These are phyloP conservation scores for Drosophila acutilabella DNA, from an alignment of 2,888 invertebrate species.

Conservation along the genomic window DNA sequence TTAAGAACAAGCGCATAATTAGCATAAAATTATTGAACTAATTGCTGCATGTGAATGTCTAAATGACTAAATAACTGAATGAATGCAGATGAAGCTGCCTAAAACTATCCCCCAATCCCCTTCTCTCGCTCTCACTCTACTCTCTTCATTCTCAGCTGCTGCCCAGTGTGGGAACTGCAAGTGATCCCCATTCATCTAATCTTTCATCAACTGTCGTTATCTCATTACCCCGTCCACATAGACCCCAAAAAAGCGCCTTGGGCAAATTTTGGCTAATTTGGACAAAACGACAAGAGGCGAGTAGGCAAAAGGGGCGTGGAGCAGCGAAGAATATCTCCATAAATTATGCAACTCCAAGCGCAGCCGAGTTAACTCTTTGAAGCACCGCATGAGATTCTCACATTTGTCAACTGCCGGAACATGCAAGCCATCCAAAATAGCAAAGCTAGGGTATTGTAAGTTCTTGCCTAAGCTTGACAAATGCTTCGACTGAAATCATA, in stretches of 20 bases:
- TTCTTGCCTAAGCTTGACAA: slow-evolving; percentile 9
- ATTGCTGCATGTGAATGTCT: slow-evolving; percentile 66
- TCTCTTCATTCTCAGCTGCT: too few relatives aligned
- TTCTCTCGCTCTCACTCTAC: not conserved
- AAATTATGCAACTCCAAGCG: slow-evolving; percentile 68
- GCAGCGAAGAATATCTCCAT: slow-evolving; percentile 40
- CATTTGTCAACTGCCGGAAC: slow-evolving; percentile 68
- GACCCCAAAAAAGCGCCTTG: slow-evolving; percentile 20
- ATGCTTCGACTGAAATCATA: not conserved
- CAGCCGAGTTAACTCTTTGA: slow-evolving; percentile 55
- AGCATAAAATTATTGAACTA: slow-evolving; percentile 75
- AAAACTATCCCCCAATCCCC: not conserved
- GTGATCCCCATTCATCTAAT: slow-evolving; percentile 36
- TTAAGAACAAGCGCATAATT: slow-evolving; percentile 65
- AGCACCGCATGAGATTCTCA: slow-evolving; percentile 70
- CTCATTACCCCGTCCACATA: slow-evolving; percentile 48
- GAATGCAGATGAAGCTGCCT: slow-evolving; percentile 6
- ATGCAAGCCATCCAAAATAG: slow-evolving; percentile 4
- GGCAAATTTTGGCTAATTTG: slow-evolving; percentile 73
- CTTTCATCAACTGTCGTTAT: slow-evolving; percentile 55
- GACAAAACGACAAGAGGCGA: slow-evolving; percentile 12
- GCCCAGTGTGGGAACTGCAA: slow-evolving; percentile 71
- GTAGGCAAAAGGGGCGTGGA: not conserved
- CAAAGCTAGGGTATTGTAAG: slow-evolving; percentile 8
- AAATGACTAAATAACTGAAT: slow-evolving; percentile 43